These are phyloP conservation scores for Stenurella melanura DNA, from an alignment of 2,888 invertebrate species.

Conservation along the genomic window DNA sequence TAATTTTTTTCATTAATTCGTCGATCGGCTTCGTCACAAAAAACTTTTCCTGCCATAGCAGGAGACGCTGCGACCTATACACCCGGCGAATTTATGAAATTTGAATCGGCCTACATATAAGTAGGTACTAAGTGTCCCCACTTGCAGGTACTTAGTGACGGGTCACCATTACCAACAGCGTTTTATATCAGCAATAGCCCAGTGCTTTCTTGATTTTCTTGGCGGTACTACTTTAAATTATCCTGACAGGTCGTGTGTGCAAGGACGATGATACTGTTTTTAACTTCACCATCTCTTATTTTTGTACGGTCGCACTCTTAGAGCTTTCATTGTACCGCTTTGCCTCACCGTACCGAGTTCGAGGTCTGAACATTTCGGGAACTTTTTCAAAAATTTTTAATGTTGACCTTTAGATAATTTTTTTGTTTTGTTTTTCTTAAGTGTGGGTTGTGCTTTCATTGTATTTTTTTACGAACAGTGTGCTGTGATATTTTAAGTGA, in stretches of 20 bases:
- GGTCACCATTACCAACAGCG: slow-evolving; percentile 36
- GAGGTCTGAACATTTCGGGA: not conserved
- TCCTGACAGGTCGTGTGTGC: slow-evolving; percentile 24
- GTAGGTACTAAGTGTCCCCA: slow-evolving; percentile 43
- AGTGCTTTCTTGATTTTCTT: slow-evolving; percentile 51
- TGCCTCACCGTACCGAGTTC: not conserved
- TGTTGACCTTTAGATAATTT: too few relatives aligned
- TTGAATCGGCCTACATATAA: slow-evolving; percentile 40
- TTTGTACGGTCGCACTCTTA: not conserved
- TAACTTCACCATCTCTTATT: not conserved
- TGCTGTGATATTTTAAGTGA: not conserved
- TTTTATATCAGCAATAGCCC: slow-evolving; percentile 34
- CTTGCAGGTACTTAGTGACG: slow-evolving; percentile 24
- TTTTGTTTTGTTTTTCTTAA: not conserved
- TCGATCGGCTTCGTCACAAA: too few relatives aligned
- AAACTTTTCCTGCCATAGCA: not conserved
- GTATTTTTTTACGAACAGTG: not conserved
- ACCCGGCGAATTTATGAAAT: slow-evolving; percentile 27
- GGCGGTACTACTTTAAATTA: slow-evolving; percentile 33
- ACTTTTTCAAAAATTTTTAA: too few relatives aligned
- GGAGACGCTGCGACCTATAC: not conserved
- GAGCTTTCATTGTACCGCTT: not conserved
- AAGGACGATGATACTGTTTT: slow-evolving; percentile 36
- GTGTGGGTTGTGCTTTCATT: not conserved
- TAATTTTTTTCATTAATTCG: too few relatives aligned